Base-by-base conservation (phyloP, 2,113 vertebrate genomes). In the Sylvilagus bachmani region DNA sequence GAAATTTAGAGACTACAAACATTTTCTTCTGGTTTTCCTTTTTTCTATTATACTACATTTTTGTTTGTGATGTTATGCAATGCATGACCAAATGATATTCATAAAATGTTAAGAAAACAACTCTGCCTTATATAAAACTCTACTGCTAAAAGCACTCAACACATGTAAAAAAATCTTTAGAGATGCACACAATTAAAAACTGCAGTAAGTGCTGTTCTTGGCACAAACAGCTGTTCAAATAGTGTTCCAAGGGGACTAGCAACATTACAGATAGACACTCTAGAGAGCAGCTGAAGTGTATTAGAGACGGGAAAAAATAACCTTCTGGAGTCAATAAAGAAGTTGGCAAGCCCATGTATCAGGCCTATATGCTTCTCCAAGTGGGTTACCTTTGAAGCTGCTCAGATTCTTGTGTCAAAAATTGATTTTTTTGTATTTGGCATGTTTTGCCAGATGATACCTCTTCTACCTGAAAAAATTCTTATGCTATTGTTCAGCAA, bases 181-280 rank as follows among this genome's bases (percentile, higher is more conserved):
- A 81, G 67, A 94, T 73, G 2, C 25, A 93, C 17, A 94, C 71
- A 25, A 64, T 90, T 94, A 95, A 86, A 44, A 97, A 89, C 53
- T 69, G n/a, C 44, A 91, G 0, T 58, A 95, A 89, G n/a, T 85
- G 61, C 36, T 77, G 19, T 77, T 93, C 62, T 80, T 6, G 0
- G 31, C 44, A 91, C 61, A 86, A 96, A 94, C 91, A 96, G 83
- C 61, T 95, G 66, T 87, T 94, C 19, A 73, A 27, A 78, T 29
- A 81, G 53, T 64, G 80, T 87, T 87, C 80, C 70, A 80, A 74
- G 86, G 91, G 75, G 75, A 89, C 29, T 75, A 27, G 9, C 14
- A n/a, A 69, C 84, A 83, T 89, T 89, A 62, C 66, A 83, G 44
- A 86, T 38, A 94, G 16, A 80, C 22, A 29, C 70, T 83, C 66